These are phyloP conservation scores for Aldrovandia affinis DNA, from an alignment of 2,797 vertebrate genomes.

Conservation along the genomic window DNA sequence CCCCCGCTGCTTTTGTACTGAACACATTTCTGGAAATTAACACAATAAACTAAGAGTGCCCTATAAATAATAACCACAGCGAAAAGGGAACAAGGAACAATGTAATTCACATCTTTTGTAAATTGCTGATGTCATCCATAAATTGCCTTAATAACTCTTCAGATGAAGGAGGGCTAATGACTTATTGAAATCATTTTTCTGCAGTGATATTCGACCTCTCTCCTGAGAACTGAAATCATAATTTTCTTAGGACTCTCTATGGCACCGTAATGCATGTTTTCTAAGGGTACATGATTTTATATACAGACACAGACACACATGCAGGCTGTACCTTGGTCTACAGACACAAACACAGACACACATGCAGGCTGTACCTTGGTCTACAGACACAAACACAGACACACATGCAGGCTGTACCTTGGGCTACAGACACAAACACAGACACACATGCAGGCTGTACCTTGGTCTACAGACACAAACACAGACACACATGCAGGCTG, in stretches of 20 bases:
- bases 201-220: neutral
- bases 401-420: constrained; percentile 3
- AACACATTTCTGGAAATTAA: neutral
- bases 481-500: neutral
- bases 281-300: neutral
- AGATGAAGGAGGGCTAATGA: no score
- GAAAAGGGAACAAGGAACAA: neutral
- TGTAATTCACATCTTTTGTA: neutral
- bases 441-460: neutral
- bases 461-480: neutral
- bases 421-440: neutral
- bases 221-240: neutral
- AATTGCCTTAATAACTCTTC: neutral
- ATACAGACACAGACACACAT: neutral
- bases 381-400: no score
- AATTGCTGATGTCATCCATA: neutral
- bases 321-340: no score
- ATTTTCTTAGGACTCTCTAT: neutral
- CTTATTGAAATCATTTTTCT: neutral
- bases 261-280: neutral
- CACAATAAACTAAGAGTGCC: no score
- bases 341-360: no score
- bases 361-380: no score
- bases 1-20: neutral
- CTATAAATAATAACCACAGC: neutral